phyloP scores from a whole-genome alignment of 1,140 invertebrate genomes.

The Dryas iulia region DNA sequence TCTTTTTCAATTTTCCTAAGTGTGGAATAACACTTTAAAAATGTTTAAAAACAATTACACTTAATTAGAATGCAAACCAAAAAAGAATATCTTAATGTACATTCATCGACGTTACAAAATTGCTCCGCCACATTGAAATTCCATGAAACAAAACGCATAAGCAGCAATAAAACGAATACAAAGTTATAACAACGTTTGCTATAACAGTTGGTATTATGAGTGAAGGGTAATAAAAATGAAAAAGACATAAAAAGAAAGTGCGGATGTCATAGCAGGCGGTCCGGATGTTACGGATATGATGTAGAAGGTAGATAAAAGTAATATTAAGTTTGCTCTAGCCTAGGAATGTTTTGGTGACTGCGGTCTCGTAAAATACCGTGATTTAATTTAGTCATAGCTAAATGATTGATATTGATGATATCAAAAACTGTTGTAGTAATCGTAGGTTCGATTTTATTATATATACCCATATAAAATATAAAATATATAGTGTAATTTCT shows the following conservation, averaged over 20 bases:
- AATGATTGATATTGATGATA: no score
- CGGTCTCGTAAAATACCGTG: no score
- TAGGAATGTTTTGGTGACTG: not conserved
- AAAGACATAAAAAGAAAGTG: conserved; percentile 57
- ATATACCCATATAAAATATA: no score
- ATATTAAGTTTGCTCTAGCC: not conserved
- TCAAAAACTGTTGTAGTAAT: no score
- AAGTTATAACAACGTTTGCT: conserved; percentile 16
- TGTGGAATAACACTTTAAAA: no score
- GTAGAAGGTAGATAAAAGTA: not conserved
- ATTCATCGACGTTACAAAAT: not conserved
- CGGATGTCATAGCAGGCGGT: conserved; percentile 27
- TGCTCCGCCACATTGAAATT: not conserved
- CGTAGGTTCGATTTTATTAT: no score
- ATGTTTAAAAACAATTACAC: no score
- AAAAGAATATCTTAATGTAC: not conserved
- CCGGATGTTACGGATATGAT: not conserved
- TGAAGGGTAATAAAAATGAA: conserved; percentile 49
- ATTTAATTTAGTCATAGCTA: no score
- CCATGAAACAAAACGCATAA: conserved; percentile 11
- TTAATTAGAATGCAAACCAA: not conserved
- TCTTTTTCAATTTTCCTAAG: no score
- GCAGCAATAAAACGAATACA: conserved; percentile 27
- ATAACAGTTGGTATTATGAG: conserved; percentile 28
- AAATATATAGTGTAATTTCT: no score